Evolutionary conservation across 2,797 vertebrate species (phyloP), one percentile per base, ranked within the genome.

Genomic region (Todus mexicanus): DNA sequence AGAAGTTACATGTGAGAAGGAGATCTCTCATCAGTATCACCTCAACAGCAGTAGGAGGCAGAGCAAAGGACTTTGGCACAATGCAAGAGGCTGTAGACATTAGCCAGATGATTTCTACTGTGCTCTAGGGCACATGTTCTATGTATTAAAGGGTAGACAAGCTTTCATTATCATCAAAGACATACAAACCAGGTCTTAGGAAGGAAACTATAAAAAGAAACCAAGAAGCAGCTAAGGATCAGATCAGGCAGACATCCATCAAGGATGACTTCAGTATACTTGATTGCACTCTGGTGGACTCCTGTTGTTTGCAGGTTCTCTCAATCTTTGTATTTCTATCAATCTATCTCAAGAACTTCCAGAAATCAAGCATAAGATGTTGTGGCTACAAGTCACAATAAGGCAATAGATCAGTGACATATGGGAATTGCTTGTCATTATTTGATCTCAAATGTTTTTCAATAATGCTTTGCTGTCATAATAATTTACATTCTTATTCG

Each of bases 401-500:
- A 77, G 64, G 42, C 60, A 72, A 15, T 43, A 90, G 35, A 56
- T 21, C 11, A 43, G n/a, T 61, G 64, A 89, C 23, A 1, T 18
- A 60, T 15, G 53, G 50, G 72, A 80, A 87, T 40, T 85, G 33
- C 48, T 69, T 84, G 61, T 48, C 61, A 9, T 59, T 69, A 71
- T 79, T 90, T 89, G 71, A 90, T 89, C 71, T 80, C 75, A 50
- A 57, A 43, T 51, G 23, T 83, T 80, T 82, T 89, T 77, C 90
- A 85, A 27, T 75, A 77, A 45, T 38, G 45, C 47, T 70, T 51
- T 74, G 38, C 78, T 83, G 61, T 72, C 1, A 2, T 81, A 94
- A 78, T 85, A 75, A 90, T 85, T 92, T 92, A 72, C 72, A 69
- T 89, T 74, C 72, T 83, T 84, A 95, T 86, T 89, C 90, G 87